Evolutionary conservation across 2,797 vertebrate species (phyloP), one percentile per base, ranked within the genome.

Genomic region (Nothura maculosa): DNA sequence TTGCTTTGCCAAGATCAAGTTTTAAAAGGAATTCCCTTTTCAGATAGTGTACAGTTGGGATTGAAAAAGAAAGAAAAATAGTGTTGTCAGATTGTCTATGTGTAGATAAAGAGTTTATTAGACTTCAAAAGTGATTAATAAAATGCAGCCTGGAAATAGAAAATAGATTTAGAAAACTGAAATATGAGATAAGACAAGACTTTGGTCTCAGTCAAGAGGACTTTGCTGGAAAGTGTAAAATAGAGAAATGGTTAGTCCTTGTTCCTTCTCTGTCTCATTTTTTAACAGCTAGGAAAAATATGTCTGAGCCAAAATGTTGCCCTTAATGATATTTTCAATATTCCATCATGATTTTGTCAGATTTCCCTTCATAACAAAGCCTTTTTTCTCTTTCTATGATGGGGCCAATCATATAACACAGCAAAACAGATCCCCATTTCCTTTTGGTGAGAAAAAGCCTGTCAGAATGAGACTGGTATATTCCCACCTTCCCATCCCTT

Each of bases 281-380:
- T 92, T 87, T 90, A 72, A 87, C 19, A 69, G 69, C 14, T 57
- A 48, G 19, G 40, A 60, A 85, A 80, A 57, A 25, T 21, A 3
- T 63, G 16, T 24, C 32, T 42, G 18, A 73, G 43, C n/a, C 48
- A 96, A 90, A 68, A 75, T 42, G 6, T 43, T 91, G 61, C 15
- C 58, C 92, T 95, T 96, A 89, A 93, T 68, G 72, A 74, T 95
- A 70, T 61, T 92, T 90, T 93, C 75, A 92, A 81, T 76, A 90
- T 54, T 85, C 40, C 87, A 17, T 73, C 43, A 42, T 28, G 45
- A 83, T 81, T 94, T 96, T 94, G 90, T 94, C 88, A 67, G 62
- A 40, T 34, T 17, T 90, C 28, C 50, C 47, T 75, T 75, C 66
- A 16, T 73, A 92, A 92, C 18, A 69, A 82, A 42, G 27, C 8